phyloP scores from a whole-genome alignment of 1,140 invertebrate species.

The Olivierus martensii region DNA sequence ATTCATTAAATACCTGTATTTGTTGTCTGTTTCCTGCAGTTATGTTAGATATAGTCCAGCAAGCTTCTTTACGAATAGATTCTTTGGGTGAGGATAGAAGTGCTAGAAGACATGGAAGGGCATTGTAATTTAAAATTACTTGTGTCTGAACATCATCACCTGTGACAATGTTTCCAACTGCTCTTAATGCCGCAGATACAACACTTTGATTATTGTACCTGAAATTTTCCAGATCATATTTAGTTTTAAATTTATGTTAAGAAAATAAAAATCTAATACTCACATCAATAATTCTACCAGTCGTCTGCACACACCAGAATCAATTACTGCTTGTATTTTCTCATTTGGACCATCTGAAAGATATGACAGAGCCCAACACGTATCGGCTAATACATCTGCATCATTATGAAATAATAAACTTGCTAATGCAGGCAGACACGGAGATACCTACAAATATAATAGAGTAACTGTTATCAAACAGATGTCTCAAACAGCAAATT shows the following conservation, averaged over 20 bases:
- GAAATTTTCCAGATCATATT: too few species aligned
- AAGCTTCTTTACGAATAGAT: slow-evolving; percentile 86
- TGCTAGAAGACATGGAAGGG: slow-evolving; percentile 67
- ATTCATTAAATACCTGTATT: slow-evolving; percentile 35
- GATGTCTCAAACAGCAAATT: too few species aligned
- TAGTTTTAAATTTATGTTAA: too few species aligned
- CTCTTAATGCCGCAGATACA: slow-evolving; percentile 84
- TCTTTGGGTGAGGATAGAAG: slow-evolving; percentile 67
- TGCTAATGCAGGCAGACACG: slow-evolving; percentile 70
- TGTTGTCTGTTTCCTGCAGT: slow-evolving; percentile 90
- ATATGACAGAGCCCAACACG: slow-evolving; percentile 91
- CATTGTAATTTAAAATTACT: slow-evolving; percentile 79
- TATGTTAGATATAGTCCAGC: slow-evolving; percentile 97
- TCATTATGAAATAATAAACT: slow-evolving; percentile 78
- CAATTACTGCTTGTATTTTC: slow-evolving; percentile 95
- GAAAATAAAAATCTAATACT: too few species aligned
- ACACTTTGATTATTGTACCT: slow-evolving; percentile 53
- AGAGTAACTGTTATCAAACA: too few species aligned
- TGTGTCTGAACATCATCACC: slow-evolving; percentile 96
- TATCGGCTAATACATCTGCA: slow-evolving; percentile 80
- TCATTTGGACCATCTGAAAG: slow-evolving; percentile 94
- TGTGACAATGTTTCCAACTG: slow-evolving; percentile 95
- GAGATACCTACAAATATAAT: too few species aligned
- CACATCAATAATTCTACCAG: slow-evolving; percentile 69
- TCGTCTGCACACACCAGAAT: slow-evolving; percentile 84